Evolutionary conservation across 2,797 vertebrate genomes (phyloP).

Genomic region (Telmatherina bonti): DNA sequence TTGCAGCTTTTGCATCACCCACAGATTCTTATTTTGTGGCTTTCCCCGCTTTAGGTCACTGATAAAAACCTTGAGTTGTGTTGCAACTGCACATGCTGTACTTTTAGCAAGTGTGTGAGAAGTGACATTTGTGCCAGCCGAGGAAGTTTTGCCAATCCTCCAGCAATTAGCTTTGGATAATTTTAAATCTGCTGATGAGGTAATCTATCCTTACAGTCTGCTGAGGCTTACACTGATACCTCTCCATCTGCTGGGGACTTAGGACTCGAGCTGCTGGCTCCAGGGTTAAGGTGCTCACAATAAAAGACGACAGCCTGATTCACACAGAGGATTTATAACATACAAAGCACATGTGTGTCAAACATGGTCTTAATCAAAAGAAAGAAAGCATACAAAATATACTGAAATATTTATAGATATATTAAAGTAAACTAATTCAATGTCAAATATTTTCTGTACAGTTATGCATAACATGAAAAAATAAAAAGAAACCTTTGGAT

Average conservation of each 20-base stretch:
- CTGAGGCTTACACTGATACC: constrained; percentile 24
- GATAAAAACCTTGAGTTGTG: background rate
- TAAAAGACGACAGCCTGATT: constrained; percentile 16
- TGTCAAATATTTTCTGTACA: background rate
- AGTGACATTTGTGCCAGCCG: background rate
- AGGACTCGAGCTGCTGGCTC: constrained; percentile 13
- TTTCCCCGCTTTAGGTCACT: background rate
- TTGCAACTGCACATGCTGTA: background rate
- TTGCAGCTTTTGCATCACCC: background rate
- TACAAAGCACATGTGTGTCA: background rate
- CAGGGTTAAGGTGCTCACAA: constrained; percentile 1
- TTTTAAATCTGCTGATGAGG: constrained; percentile 49
- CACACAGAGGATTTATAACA: constrained; percentile 10
- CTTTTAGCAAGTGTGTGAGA: background rate
- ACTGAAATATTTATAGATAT: background rate
- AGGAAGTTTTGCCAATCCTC: constrained; percentile 6
- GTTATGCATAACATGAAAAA: background rate
- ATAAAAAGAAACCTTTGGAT: no score
- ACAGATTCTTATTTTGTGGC: background rate
- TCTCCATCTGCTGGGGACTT: constrained; percentile 58
- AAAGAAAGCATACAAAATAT: background rate
- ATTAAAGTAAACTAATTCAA: background rate
- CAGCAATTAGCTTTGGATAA: constrained; percentile 38
- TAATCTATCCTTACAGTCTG: constrained; percentile 52
- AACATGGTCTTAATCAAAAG: background rate